Conservation (phyloP, 2,797 vertebrate genomes). For the Philypnodon macrostomus region DNA sequence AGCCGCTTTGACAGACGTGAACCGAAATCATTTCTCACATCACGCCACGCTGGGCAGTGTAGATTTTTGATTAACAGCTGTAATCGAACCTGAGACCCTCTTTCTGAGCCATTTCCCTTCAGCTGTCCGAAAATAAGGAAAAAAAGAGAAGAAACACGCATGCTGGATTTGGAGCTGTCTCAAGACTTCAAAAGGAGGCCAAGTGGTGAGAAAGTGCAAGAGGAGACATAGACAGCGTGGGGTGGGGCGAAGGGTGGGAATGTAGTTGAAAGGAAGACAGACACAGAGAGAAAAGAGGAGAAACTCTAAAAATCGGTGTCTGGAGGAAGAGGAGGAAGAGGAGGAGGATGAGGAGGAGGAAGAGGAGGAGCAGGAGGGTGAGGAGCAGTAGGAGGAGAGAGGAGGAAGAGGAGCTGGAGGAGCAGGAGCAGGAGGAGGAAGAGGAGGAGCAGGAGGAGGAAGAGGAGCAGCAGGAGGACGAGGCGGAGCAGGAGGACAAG, state of each 20-base stretch:
- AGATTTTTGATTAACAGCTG: slow-evolving; percentile 71
- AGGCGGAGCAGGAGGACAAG: no score
- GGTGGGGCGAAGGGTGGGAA: slow-evolving; percentile 43
- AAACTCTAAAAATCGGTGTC: slow-evolving; percentile 44
- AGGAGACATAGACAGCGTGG: slow-evolving; percentile 45
- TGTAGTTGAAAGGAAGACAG: slow-evolving; percentile 62
- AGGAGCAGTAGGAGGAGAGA: no score
- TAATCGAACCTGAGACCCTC: slow-evolving; percentile 68
- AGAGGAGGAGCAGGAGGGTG: no score
- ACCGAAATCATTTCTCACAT: slow-evolving; percentile 65
- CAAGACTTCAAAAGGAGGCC: slow-evolving; percentile 70
- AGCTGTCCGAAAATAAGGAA: slow-evolving; percentile 48
- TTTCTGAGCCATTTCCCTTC: slow-evolving; percentile 65
- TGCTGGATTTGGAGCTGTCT: slow-evolving; percentile 67
- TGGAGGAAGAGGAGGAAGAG: no score
- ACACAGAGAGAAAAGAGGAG: slow-evolving; percentile 40
- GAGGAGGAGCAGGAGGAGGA: no score
- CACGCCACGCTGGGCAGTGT: slow-evolving; percentile 54
- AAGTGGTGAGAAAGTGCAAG: slow-evolving; percentile 54
- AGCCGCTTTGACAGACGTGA: slow-evolving; percentile 56
- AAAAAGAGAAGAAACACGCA: slow-evolving; percentile 44
- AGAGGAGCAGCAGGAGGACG: no score
- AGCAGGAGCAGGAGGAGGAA: no score
- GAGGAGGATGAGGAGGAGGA: no score
- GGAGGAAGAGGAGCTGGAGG: no score